Evolutionary conservation across 1,140 invertebrate species (phyloP).

Genomic region (Eufriesea mexicana): DNA sequence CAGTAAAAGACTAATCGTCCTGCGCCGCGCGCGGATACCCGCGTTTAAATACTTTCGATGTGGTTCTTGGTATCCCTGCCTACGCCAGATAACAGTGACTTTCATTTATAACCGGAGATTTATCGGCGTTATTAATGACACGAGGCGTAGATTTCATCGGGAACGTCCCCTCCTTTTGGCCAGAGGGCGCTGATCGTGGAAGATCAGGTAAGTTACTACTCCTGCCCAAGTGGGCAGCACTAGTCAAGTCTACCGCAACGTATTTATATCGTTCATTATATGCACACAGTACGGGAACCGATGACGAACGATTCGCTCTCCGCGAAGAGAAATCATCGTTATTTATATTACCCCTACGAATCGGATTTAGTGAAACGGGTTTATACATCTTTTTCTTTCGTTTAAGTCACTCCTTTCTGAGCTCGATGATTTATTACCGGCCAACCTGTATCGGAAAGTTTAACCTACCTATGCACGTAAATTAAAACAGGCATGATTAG

Average conservation of each 20-base stretch:
- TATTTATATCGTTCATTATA: conserved; percentile 5
- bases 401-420: not conserved
- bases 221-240: not conserved
- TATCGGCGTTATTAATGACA: conserved; percentile 21
- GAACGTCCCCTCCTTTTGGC: not conserved
- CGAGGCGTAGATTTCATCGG: conserved; percentile 4
- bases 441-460: not conserved
- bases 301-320: not conserved
- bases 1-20: conserved; percentile 10
- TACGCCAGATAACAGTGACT: not conserved
- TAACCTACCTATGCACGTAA: not conserved
- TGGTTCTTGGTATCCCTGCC: not conserved
- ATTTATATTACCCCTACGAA: conserved; percentile 13
- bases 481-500: not conserved
- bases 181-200: not conserved
- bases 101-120: conserved; percentile 17
- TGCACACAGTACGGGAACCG: not conserved
- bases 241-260: not conserved
- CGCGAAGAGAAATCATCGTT: not conserved
- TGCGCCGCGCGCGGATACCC: not conserved
- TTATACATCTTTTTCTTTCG: not conserved
- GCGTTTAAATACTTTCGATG: not conserved
- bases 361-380: not conserved
- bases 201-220: not conserved
- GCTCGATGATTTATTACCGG: not conserved